Evolutionary conservation across 2,888 invertebrate species (phyloP), one percentile per base, ranked within the genome.

Genomic region (Eumacrocentrus americanus): DNA sequence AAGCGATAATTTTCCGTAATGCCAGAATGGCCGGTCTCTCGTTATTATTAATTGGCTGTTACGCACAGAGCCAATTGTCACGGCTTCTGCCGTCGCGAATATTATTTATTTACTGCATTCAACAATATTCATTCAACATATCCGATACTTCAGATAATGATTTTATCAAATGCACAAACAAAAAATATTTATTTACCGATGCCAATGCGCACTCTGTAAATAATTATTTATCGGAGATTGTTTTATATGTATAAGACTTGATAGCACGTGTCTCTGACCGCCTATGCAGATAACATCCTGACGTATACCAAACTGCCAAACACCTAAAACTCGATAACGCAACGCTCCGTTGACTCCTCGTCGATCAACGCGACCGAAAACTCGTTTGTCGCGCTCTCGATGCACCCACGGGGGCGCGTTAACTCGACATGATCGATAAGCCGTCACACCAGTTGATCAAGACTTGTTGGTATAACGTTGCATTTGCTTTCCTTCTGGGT

Each of bases 1-100:
- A 72, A 76, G 69, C 73, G 72, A 76, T 74, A 73, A 76, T 75
- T 76, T 76, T 73, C 69, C 71, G 68, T 73, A 73, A 76, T 74
- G 70, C 71, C 66, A 71, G 67, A 72, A 73, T 72, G 70, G 69
- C 67, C 70, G 16, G 38, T 63, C 9, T 68, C 72, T 72, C 72
- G 73, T 75, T 75, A 75, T 75, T 75, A 75, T 74, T 75, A 75
- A 75, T 75, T 75, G 72, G 72, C 65, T 66, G 67, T 68, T 67
- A 58, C 25, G 12, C 25, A 16, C 20, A 16, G 46, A 46, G 23
- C 53, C 58, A 59, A 53, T 59, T 53, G 46, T 53, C 58, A 29
- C n/a, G n/a, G n/a, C n/a, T n/a, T n/a, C n/a, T n/a, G n/a, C n/a
- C n/a, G n/a, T n/a, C n/a, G n/a, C n/a, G n/a, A n/a, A n/a, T n/a